Evolutionary conservation across 1,140 invertebrate genomes (phyloP), one percentile per base, ranked within the genome.

Genomic region (Eriosoma lanigerum): DNA sequence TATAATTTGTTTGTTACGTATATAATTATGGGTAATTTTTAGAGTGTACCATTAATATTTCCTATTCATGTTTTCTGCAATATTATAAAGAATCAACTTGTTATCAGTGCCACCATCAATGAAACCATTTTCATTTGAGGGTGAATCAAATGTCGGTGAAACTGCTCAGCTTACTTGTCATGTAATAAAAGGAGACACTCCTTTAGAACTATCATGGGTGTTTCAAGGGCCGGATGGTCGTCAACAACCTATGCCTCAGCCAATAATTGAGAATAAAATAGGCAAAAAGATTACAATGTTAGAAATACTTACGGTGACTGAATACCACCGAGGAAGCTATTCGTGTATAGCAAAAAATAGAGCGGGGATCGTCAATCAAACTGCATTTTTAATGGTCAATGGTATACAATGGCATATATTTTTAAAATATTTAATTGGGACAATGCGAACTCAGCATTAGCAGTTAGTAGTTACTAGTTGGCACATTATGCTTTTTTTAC

Each of bases 181-280:
- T 81, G 90, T 93, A 56, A 89, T 90, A 80, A 92, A 93, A 84
- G 93, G 93, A 8, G 93, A 93, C 84, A 87, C 89, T 81, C 93
- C 93, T 1, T 87, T 94, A 56, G 89, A 89, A 82, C 92, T 94
- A 52, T 88, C 24, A 48, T 84, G 88, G 89, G 89, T 89, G 50
- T 90, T 92, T 84, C 91, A 92, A 83, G 89, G 88, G 17, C 83
- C 52, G 6, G 32, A 76, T 24, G 73, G 73, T 54, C 50, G 52
- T n/a, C 44, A 44, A 38, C 73, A 76, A 54, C 73, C 73, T 24
- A 24, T 76, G 32, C 75, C 75, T 19, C 75, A 78, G 15, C 54
- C 88, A 21, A 54, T 54, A 48, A 80, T 64, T 9, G 64, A 73
- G 17, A 82, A 82, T 70, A 60, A 60, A 64, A 72, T 84, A 12